These are phyloP conservation scores for Drosophila santomea DNA, from an alignment of 1,140 invertebrate genomes.

Conservation along the genomic window DNA sequence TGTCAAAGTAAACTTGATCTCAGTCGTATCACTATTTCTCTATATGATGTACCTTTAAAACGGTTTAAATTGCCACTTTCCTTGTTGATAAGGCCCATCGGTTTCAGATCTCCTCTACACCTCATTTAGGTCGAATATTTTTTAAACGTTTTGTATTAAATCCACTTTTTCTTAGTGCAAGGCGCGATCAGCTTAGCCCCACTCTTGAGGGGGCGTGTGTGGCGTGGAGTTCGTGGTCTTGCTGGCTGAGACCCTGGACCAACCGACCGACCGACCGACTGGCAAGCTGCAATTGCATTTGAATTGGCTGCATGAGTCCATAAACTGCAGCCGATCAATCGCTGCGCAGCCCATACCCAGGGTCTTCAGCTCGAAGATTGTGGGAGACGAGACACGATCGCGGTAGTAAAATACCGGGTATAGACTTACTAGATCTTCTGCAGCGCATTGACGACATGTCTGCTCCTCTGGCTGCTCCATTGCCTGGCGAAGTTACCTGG, in stretches of 20 bases:
- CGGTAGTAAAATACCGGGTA: constrained; percentile 81
- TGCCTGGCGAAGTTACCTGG: constrained; percentile 6
- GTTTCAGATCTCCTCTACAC: too few species aligned
- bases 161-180: constrained; percentile 6
- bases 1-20: too few species aligned
- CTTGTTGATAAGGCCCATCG: too few species aligned
- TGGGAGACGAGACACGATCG: constrained; percentile 76
- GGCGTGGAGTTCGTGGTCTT: constrained; percentile 39
- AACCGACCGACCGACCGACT: constrained; percentile 12
- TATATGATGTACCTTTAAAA: too few species aligned
- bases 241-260: constrained; percentile 20
- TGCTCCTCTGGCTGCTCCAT: constrained; percentile 35
- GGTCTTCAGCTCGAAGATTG: constrained; percentile 35
- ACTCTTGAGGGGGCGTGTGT: constrained; percentile 72
- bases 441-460: constrained; percentile 78
- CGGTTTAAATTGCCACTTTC: too few species aligned
- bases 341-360: constrained; percentile 41
- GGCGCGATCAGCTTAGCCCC: constrained; percentile 7
- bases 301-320: constrained; percentile 84
- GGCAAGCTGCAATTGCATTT: constrained; percentile 77
- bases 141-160: too few species aligned
- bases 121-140: too few species aligned
- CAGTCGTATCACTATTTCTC: too few species aligned
- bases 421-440: constrained; percentile 77
- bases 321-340: constrained; percentile 84